phyloP scores from a whole-genome alignment of 1,140 invertebrate species.

The Lasioglossum baleicum region DNA sequence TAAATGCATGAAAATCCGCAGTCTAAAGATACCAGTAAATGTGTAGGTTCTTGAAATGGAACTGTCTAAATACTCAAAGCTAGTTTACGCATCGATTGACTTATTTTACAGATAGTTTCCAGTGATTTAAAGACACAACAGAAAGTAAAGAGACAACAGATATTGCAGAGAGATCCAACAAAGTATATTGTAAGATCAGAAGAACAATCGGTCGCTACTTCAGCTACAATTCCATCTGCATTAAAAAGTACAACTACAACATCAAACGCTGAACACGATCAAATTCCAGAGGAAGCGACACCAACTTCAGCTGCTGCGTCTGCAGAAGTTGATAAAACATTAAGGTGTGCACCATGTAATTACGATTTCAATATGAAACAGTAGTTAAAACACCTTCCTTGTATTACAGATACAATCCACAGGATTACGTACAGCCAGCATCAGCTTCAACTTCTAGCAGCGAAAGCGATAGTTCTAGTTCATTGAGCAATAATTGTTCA shows the following conservation, averaged over 20 bases:
- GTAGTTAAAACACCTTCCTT: background rate
- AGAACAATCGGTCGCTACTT: background rate
- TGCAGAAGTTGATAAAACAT: slow-evolving; percentile 63
- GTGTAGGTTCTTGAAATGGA: too few relatives aligned
- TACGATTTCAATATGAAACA: background rate
- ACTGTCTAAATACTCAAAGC: too few relatives aligned
- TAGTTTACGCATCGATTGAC: background rate
- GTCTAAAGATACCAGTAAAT: background rate
- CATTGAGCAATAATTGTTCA: slow-evolving; percentile 75
- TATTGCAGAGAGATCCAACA: background rate
- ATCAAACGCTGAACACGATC: slow-evolving; percentile 31
- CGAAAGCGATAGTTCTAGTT: slow-evolving; percentile 64
- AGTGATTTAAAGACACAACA: slow-evolving; percentile 35
- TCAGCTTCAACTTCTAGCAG: slow-evolving; percentile 57
- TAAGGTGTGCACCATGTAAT: slow-evolving; percentile 53
- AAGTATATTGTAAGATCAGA: background rate
- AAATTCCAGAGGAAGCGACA: slow-evolving; percentile 63
- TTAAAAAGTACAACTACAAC: background rate
- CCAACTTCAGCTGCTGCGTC: slow-evolving; percentile 55
- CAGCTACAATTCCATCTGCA: background rate
- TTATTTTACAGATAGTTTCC: slow-evolving; percentile 34
- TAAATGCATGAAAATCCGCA: too few relatives aligned
- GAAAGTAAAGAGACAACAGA: background rate
- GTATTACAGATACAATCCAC: slow-evolving; percentile 71
- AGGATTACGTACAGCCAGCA: slow-evolving; percentile 70